These are phyloP conservation scores for Crioceris asparagi DNA, from an alignment of 2,888 invertebrate species.

Conservation along the genomic window DNA sequence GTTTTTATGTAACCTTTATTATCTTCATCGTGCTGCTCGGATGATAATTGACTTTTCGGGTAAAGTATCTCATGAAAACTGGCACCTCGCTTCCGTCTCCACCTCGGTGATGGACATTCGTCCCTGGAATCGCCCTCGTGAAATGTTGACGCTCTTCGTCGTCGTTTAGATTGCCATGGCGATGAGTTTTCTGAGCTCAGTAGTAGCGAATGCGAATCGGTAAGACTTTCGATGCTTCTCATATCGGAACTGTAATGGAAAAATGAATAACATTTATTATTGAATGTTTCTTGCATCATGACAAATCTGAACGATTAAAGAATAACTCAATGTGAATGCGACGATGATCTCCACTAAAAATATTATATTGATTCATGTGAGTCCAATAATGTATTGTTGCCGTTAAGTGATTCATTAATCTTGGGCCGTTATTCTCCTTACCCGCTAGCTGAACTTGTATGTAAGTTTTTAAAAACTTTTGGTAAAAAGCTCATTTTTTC, in stretches of 20 bases:
- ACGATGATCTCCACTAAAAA: too few species aligned
- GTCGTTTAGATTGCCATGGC: conserved; percentile 29
- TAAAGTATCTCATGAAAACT: conserved; percentile 38
- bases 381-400: too few species aligned
- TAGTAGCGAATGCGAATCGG: conserved; percentile 32
- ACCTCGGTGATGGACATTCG: conserved; percentile 34
- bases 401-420: too few species aligned
- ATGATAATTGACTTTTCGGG: too few species aligned
- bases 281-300: background rate
- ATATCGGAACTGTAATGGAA: conserved; percentile 25
- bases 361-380: too few species aligned
- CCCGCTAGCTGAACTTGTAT: too few species aligned
- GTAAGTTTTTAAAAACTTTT: too few species aligned
- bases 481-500: too few species aligned
- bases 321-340: background rate
- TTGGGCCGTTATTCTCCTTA: too few species aligned
- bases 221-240: conserved; percentile 27
- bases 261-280: background rate
- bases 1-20: too few species aligned
- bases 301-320: background rate
- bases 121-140: conserved; percentile 39
- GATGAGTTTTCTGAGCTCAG: conserved; percentile 25
- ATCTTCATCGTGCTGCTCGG: too few species aligned
- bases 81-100: conserved; percentile 33
- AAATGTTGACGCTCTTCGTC: conserved; percentile 41